Evolutionary conservation across 2,797 vertebrate species (phyloP).

Genomic region (Sarcoramphus papa): DNA sequence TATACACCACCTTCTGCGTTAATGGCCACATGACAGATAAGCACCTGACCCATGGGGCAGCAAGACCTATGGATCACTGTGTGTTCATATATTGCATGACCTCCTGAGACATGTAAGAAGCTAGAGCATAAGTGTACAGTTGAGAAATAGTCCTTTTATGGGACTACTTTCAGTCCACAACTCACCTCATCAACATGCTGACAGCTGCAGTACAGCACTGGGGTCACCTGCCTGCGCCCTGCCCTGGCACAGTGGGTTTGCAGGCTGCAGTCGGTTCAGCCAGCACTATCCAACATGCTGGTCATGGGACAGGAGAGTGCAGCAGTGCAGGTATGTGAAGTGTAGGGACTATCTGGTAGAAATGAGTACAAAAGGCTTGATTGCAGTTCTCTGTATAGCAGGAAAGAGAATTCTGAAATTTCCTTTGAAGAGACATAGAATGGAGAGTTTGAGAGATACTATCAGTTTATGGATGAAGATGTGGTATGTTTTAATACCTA

Average conservation of each 20-base stretch:
- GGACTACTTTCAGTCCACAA: not conserved
- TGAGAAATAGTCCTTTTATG: not conserved
- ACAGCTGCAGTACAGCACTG: not conserved
- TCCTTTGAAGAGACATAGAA: not conserved
- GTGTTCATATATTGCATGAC: not conserved
- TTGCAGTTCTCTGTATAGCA: not conserved
- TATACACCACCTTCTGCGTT: not conserved
- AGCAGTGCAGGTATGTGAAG: not conserved
- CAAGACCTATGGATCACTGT: not conserved
- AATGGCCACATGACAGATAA: not conserved
- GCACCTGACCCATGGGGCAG: not conserved
- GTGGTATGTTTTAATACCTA: not conserved
- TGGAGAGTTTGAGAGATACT: not conserved
- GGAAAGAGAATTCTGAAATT: not conserved
- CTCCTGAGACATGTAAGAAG: not conserved
- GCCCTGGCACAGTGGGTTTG: accelerated
- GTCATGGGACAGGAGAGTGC: too few species aligned
- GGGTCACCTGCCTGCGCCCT: not conserved
- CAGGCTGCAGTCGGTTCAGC: not conserved
- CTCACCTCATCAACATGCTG: not conserved
- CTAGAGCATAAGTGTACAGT: not conserved
- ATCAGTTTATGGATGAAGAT: not conserved
- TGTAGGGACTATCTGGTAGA: too few species aligned
- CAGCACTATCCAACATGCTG: not conserved
- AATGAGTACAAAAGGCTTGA: not conserved